Conservation (phyloP, 2,113 vertebrate genomes). For the Aegotheles bennettii region DNA sequence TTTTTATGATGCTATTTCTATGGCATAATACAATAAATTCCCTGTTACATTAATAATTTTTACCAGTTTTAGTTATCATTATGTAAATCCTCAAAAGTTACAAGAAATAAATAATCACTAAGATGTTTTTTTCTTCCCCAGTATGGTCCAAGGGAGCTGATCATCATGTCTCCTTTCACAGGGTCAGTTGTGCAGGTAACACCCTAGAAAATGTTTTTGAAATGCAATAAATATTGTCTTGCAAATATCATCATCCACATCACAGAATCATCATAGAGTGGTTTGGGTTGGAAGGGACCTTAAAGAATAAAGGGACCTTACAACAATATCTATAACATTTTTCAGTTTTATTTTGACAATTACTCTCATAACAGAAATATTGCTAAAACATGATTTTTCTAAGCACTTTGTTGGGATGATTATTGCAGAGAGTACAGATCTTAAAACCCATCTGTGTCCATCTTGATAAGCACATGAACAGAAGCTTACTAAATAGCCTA, state of each 20-base stretch:
- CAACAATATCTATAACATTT: neutral
- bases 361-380: neutral
- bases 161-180: neutral
- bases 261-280: too few species aligned
- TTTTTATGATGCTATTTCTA: neutral
- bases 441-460: neutral
- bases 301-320: too few species aligned
- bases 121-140: neutral
- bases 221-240: neutral
- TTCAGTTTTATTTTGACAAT: neutral
- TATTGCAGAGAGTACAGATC: neutral
- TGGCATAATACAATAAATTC: neutral
- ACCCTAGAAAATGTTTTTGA: neutral
- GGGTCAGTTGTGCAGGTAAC: neutral
- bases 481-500: neutral
- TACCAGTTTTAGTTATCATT: neutral
- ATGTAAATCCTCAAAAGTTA: neutral
- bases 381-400: neutral
- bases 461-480: neutral
- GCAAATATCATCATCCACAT: neutral
- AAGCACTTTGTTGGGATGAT: neutral
- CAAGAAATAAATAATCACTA: neutral
- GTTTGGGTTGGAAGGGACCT: too few species aligned
- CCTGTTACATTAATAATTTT: neutral
- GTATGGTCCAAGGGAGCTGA: neutral